These are phyloP conservation scores for Hymenopus coronatus DNA, from an alignment of 2,888 invertebrate species.

Conservation along the genomic window DNA sequence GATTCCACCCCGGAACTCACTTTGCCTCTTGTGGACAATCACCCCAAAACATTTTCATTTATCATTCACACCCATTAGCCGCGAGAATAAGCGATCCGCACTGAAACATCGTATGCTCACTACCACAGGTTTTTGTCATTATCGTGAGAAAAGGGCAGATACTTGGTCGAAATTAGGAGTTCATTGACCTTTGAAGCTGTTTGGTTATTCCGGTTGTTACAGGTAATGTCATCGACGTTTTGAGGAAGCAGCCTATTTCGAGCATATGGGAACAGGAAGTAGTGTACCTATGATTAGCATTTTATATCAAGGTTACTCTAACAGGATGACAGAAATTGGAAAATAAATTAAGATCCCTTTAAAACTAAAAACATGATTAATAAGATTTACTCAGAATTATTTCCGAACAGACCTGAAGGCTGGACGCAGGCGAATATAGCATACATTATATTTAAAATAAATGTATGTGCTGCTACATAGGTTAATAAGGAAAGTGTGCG, in stretches of 20 bases:
- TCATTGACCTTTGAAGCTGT: background rate
- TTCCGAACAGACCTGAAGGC: too few relatives aligned
- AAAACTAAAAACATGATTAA: too few relatives aligned
- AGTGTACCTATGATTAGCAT: background rate
- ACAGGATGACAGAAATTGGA: too few relatives aligned
- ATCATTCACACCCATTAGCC: background rate
- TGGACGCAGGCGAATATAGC: too few relatives aligned
- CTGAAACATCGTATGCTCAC: background rate
- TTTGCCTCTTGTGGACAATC: background rate
- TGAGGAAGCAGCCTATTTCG: background rate
- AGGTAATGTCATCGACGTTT: background rate
- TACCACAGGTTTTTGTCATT: too few relatives aligned
- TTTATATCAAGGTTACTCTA: too few relatives aligned
- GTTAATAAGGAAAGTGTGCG: too few relatives aligned
- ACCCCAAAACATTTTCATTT: background rate
- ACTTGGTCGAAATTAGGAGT: background rate
- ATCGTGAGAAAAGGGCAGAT: too few relatives aligned
- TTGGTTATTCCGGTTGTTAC: background rate
- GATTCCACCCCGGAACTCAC: conserved; percentile 9
- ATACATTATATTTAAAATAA: too few relatives aligned
- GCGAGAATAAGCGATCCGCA: background rate
- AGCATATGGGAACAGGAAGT: background rate
- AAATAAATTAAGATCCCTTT: too few relatives aligned
- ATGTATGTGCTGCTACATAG: too few relatives aligned
- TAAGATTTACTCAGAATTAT: too few relatives aligned